Evolutionary conservation across 2,888 invertebrate genomes (phyloP).

Genomic region (Acanthosoma haemorrhoidale): DNA sequence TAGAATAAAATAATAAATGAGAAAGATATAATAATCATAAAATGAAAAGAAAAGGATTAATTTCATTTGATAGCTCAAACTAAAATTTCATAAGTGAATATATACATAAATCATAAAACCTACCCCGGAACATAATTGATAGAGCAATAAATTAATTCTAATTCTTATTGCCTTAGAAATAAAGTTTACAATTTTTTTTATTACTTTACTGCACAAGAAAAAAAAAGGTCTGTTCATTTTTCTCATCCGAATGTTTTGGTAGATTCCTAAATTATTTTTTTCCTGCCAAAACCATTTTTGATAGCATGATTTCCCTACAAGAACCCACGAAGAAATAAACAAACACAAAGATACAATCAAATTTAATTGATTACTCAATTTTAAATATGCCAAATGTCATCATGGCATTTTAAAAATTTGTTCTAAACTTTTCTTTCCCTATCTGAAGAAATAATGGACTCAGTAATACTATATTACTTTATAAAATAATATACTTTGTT

Average conservation of each 20-base stretch:
- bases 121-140: too few relatives aligned
- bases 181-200: too few relatives aligned
- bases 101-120: too few relatives aligned
- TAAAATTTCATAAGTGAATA: too few relatives aligned
- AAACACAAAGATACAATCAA: neutral
- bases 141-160: too few relatives aligned
- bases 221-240: too few relatives aligned
- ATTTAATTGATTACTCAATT: neutral
- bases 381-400: neutral
- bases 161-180: too few relatives aligned
- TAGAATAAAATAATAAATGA: neutral
- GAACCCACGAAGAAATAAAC: neutral
- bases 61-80: neutral
- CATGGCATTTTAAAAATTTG: neutral
- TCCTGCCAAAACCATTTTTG: neutral
- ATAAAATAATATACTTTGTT: too few relatives aligned
- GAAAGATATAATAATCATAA: neutral
- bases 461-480: too few relatives aligned
- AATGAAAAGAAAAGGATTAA: conserved; percentile 6
- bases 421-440: neutral
- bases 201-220: too few relatives aligned
- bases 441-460: too few relatives aligned
- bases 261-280: neutral
- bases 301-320: neutral
- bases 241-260: neutral